phyloP scores from a whole-genome alignment of 2,113 vertebrate genomes.

The Jacana jacana region DNA sequence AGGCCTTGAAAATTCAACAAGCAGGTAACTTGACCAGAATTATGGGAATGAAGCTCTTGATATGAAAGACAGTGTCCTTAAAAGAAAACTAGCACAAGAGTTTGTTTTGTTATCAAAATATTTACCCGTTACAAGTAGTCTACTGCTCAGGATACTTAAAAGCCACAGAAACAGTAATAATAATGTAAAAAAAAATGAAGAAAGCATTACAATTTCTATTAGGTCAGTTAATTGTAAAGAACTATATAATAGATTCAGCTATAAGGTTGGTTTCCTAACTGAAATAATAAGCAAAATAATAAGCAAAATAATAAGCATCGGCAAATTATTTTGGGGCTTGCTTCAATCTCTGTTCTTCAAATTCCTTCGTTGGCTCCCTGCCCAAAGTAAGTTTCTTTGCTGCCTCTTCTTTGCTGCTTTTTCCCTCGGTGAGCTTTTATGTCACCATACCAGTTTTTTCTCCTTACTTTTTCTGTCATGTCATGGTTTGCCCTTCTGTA shows the following conservation, averaged over 20 bases:
- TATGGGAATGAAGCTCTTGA: neutral
- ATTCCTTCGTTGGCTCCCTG: neutral
- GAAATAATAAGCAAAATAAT: neutral
- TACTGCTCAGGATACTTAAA: neutral
- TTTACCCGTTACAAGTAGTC: neutral
- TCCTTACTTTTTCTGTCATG: neutral
- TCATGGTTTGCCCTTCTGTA: neutral
- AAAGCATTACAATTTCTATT: neutral
- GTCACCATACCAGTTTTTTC: neutral
- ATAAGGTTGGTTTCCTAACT: neutral
- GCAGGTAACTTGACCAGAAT: conserved; percentile 70
- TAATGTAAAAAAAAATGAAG: neutral
- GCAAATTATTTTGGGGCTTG: neutral
- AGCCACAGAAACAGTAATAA: neutral
- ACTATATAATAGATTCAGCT: neutral
- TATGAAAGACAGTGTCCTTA: neutral
- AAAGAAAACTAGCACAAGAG: neutral
- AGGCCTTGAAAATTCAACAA: conserved; percentile 62
- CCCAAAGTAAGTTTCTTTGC: neutral
- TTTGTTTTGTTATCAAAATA: neutral
- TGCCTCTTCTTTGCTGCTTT: neutral
- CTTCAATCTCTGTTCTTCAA: neutral
- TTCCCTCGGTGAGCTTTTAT: neutral
- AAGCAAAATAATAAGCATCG: neutral
- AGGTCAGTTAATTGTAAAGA: neutral